phyloP scores from a whole-genome alignment of 2,888 invertebrate species.

The Drosophila parthenogenetica region DNA sequence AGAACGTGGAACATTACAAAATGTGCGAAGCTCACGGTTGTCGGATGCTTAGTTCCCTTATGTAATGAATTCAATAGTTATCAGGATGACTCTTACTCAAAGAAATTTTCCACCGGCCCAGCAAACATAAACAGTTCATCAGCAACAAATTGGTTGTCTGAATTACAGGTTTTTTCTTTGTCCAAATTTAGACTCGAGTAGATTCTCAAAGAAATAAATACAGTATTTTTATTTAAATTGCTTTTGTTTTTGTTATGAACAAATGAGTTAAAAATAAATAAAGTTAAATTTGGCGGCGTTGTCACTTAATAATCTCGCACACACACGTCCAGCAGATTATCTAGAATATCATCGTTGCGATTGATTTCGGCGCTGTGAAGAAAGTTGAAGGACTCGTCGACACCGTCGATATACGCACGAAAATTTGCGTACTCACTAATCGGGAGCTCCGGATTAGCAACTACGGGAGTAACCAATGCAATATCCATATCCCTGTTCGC shows the following conservation, averaged over 20 bases:
- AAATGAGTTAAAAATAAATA: slow-evolving; percentile 5
- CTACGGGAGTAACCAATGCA: slow-evolving; percentile 23
- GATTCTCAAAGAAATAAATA: not conserved
- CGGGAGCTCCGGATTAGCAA: slow-evolving; percentile 30
- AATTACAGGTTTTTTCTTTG: no score
- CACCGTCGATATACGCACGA: slow-evolving; percentile 77
- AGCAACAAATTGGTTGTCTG: no score
- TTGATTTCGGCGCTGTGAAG: slow-evolving; percentile 74
- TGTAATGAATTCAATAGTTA: no score
- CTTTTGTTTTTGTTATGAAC: no score
- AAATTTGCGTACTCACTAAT: slow-evolving; percentile 64
- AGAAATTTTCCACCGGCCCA: no score
- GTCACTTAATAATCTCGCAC: slow-evolving; percentile 75
- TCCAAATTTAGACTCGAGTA: no score
- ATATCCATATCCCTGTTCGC: slow-evolving; percentile 35
- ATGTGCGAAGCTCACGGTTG: no score
- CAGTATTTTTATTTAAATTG: not conserved
- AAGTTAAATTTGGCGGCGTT: slow-evolving; percentile 34
- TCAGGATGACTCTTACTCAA: no score
- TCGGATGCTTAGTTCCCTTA: no score
- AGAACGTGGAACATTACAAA: no score
- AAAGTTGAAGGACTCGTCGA: slow-evolving; percentile 81
- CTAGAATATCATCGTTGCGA: slow-evolving; percentile 80
- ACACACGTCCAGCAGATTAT: slow-evolving; percentile 81
- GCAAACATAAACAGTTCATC: no score